Conservation (phyloP, 2,888 invertebrate species). For the Tetheella fluctuosa region DNA sequence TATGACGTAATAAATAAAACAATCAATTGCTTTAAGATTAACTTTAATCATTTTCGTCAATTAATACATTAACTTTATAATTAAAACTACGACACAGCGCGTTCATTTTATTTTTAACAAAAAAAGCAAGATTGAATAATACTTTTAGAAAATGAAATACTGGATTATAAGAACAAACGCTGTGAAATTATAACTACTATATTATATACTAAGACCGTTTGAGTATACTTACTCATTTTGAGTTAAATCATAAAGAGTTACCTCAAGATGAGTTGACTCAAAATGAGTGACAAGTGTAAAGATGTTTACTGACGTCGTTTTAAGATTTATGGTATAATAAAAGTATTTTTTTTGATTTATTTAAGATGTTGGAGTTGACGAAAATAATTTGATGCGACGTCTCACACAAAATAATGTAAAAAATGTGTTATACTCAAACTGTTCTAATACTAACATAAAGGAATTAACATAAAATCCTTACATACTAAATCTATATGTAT, state of each 20-base stretch:
- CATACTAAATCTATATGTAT: slow-evolving; percentile 31
- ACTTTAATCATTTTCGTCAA: slow-evolving; percentile 50
- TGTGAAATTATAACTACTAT: too few relatives aligned
- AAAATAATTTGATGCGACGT: background rate
- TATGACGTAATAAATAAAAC: slow-evolving; percentile 20
- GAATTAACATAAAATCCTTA: slow-evolving; percentile 42
- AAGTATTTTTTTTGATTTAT: background rate
- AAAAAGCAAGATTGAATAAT: slow-evolving; percentile 25
- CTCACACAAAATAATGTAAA: slow-evolving; percentile 9
- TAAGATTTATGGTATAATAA: background rate
- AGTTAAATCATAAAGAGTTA: background rate
- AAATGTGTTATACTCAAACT: slow-evolving; percentile 20
- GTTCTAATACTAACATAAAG: slow-evolving; percentile 16
- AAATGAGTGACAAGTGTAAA: background rate
- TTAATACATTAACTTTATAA: slow-evolving; percentile 60
- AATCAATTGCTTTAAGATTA: slow-evolving; percentile 40
- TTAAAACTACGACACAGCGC: slow-evolving; percentile 48
- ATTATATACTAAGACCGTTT: slow-evolving; percentile 11
- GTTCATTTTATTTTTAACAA: slow-evolving; percentile 30
- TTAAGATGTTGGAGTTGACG: background rate
- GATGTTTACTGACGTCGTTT: background rate
- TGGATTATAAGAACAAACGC: slow-evolving; percentile 30
- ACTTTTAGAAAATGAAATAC: slow-evolving; percentile 45
- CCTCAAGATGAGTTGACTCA: background rate
- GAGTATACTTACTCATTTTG: background rate